Conservation (phyloP, 2,797 vertebrate genomes). For the Channa striata region DNA sequence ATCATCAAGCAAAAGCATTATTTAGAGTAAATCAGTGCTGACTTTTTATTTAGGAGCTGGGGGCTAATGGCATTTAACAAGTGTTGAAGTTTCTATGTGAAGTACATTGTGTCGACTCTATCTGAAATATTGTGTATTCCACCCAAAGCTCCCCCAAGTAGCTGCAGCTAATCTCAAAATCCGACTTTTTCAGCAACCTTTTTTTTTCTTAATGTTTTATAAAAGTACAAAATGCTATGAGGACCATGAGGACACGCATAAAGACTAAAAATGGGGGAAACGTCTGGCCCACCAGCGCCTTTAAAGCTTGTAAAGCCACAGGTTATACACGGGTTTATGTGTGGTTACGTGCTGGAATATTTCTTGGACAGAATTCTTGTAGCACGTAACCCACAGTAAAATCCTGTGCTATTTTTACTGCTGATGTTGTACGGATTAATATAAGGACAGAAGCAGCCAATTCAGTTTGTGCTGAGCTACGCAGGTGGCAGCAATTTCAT, state of each 20-base stretch:
- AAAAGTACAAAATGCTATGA: too few species aligned
- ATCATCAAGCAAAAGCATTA: conserved; percentile 1
- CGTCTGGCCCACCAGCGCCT: background rate
- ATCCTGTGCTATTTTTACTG: too few species aligned
- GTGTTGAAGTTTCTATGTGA: background rate
- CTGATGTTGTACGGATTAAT: too few species aligned
- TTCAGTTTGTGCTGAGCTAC: background rate
- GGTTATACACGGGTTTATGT: background rate
- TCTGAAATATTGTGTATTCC: background rate
- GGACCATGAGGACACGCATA: too few species aligned
- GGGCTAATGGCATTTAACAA: background rate
- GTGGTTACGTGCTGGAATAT: background rate
- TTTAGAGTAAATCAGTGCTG: background rate
- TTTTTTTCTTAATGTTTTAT: background rate
- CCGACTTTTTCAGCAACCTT: background rate
- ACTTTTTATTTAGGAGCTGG: background rate
- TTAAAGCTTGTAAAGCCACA: background rate
- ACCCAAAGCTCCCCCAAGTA: background rate
- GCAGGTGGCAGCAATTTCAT: background rate
- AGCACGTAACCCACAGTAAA: too few species aligned
- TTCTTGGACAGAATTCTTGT: background rate
- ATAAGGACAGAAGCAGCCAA: background rate
- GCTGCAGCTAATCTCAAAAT: background rate
- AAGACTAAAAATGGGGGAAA: background rate
- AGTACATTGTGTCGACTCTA: background rate